A percentile compares a stretch with the other conserved stretches of the same genome.
Conservation (phyloP, 2,797 vertebrate genomes). For the Cirrhinus molitorella region DNA sequence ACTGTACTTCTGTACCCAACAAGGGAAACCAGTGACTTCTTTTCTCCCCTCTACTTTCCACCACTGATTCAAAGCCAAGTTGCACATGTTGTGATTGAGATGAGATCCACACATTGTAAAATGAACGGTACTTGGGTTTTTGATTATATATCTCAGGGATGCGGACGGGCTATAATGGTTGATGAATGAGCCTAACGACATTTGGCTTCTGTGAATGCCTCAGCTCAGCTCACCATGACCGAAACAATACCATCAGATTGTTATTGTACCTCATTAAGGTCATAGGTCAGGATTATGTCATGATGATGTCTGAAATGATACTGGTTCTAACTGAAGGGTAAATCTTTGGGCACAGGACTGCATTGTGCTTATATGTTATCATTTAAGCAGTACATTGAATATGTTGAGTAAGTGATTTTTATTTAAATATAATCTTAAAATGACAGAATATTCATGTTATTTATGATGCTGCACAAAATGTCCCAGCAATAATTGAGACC, state of each 20-base stretch:
- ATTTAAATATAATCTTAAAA: conserved; percentile 14
- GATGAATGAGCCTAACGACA: conserved; percentile 13
- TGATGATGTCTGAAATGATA: not conserved
- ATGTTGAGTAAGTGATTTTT: conserved; percentile 1
- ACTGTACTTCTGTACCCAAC: conserved; percentile 9
- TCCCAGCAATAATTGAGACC: conserved; percentile 41
- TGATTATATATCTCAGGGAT: conserved; percentile 42
- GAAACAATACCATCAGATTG: not conserved
- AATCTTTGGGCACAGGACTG: conserved; percentile 22
- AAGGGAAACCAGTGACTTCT: not conserved
- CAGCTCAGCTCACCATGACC: conserved; percentile 11
- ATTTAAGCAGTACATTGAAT: conserved; percentile 10
- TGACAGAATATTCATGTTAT: not conserved
- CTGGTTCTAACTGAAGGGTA: not conserved
- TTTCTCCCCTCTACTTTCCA: not conserved
- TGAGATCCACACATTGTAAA: conserved; percentile 17
- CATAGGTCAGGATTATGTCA: not conserved
- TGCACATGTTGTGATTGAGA: not conserved
- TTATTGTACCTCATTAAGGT: not conserved
- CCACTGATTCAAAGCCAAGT: not conserved
- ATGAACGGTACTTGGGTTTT: not conserved
- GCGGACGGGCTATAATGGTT: conserved; percentile 17
- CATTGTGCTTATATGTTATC: conserved; percentile 41
- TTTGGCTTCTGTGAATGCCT: conserved; percentile 28
- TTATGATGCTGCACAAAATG: conserved; percentile 24